Base-by-base conservation (phyloP, 2,113 vertebrate genomes). In the Castor canadensis region DNA sequence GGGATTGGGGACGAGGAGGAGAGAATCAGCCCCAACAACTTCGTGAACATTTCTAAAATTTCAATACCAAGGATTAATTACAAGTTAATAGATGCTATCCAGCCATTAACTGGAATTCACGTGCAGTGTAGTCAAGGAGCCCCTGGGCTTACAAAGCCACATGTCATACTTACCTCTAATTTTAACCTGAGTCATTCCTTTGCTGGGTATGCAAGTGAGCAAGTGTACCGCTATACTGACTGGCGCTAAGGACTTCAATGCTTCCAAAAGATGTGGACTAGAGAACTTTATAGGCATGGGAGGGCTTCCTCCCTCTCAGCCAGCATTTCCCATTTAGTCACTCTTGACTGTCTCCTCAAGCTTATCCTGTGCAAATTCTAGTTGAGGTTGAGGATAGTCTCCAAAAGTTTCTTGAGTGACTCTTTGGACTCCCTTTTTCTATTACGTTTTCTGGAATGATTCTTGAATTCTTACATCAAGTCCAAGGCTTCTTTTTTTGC, bases 161-260 rank as follows among this genome's bases (percentile, higher is more conserved):
- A 30, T 26, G 87, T 62, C 22, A 91, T 96, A 98, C 98, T 98
- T 99, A 80, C 99, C 99, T 96, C 97, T 99, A 94, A 99, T 99
- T 97, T 98, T 99, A 98, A 99, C 99, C 93, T 98, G 98, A 98
- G 99, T 99, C 96, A 98, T 99, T 95, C 98, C 99, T 98, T 98
- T 99, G 8, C 98, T 98, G 49, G 99, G 98, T 97, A 99, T 99
- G 71, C 99, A 99, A 12, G 99, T 99, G 64, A 99, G 98, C 64
- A 99, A 99, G 99, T 16, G 98, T 98, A 90, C 99, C 89, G 98
- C 98, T 95, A 99, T 98, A 99, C 99, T 99, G 11, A 98, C 98
- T 76, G 98, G 98, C 85, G 98, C 98, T 96, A 99, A 98, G 95
- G 98, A 98, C 93, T 98, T 98, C 66, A 99, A 76, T 0, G 99